A percentile compares a stretch with the other conserved stretches of the same genome.
These are phyloP conservation scores for Palythoa grandis DNA, from an alignment of 92 coral and sea anemone genomes.

Conservation along the genomic window DNA sequence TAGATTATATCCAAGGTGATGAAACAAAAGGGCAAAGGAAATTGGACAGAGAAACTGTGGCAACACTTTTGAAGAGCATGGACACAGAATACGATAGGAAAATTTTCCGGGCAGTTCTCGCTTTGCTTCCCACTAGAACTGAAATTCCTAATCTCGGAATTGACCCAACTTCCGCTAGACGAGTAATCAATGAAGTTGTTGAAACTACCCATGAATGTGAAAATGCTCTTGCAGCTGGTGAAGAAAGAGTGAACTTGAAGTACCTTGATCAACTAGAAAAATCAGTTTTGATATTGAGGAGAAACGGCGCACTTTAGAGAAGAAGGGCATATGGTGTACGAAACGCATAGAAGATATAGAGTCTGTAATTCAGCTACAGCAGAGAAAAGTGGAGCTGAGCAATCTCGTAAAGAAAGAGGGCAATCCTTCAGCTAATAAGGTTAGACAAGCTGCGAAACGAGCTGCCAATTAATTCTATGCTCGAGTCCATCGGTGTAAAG, in stretches of 20 bases:
- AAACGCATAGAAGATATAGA: slow-evolving; percentile 48
- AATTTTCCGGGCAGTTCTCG: slow-evolving; percentile 35
- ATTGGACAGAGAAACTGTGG: slow-evolving; percentile 41
- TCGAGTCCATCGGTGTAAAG: slow-evolving; percentile 55
- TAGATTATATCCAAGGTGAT: slow-evolving; percentile 16
- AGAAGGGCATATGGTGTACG: slow-evolving; percentile 44
- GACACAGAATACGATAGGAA: slow-evolving; percentile 57
- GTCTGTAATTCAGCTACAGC: slow-evolving; percentile 33
- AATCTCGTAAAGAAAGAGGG: slow-evolving; percentile 45
- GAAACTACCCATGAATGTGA: slow-evolving; percentile 52
- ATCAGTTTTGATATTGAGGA: slow-evolving; percentile 36
- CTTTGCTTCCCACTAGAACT: slow-evolving; percentile 34
- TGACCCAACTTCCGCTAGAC: slow-evolving; percentile 33
- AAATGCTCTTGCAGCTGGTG: slow-evolving; percentile 37
- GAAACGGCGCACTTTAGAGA: slow-evolving; percentile 30
- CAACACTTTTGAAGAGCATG: slow-evolving; percentile 50
- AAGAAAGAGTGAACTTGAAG: slow-evolving; percentile 30
- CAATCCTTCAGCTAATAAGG: slow-evolving; percentile 41
- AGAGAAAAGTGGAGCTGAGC: slow-evolving; percentile 40
- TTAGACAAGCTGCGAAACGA: slow-evolving; percentile 20
- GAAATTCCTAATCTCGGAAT: slow-evolving; percentile 50
- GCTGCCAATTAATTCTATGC: slow-evolving; percentile 61
- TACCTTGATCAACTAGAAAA: slow-evolving; percentile 36
- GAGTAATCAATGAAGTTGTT: slow-evolving; percentile 28
- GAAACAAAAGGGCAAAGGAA: slow-evolving; percentile 17